A percentile compares a stretch with the other conserved stretches of the same genome.
These are phyloP conservation scores for Petrocephalus microphthalmus DNA, from an alignment of 2,113 vertebrate species.

Conservation along the genomic window DNA sequence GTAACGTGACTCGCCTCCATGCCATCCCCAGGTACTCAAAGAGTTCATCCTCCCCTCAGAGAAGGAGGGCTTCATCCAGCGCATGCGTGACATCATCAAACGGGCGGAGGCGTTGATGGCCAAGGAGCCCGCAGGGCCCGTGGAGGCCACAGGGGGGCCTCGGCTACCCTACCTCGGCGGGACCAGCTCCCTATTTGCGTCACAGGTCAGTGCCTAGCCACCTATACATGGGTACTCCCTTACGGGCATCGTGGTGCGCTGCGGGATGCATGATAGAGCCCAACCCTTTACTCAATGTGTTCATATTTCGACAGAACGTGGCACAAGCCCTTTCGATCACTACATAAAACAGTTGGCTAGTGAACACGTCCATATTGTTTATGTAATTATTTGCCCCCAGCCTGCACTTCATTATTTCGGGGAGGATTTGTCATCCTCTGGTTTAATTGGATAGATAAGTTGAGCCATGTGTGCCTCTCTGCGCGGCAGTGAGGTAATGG, in stretches of 20 bases:
- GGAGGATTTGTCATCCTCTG: not conserved
- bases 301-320: not conserved
- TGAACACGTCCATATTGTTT: not conserved
- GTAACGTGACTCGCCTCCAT: not conserved
- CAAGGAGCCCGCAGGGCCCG: slow-evolving; percentile 57
- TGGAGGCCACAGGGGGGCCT: slow-evolving; percentile 35
- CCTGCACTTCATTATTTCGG: slow-evolving; percentile 1
- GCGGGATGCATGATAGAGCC: not conserved
- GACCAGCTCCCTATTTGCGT: slow-evolving; percentile 42
- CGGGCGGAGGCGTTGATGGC: slow-evolving; percentile 79
- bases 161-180: slow-evolving; percentile 40
- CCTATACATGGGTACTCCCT: not conserved
- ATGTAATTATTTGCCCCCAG: not conserved
- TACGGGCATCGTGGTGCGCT: not conserved
- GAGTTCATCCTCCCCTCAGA: slow-evolving; percentile 93
- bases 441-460: not conserved
- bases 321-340: not conserved
- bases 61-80: slow-evolving; percentile 77
- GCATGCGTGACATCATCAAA: slow-evolving; percentile 90
- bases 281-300: not conserved
- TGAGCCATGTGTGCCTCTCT: not conserved
- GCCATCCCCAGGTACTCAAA: slow-evolving; percentile 72
- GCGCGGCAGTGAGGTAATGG: not conserved
- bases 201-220: not conserved
- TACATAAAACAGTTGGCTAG: not conserved